These are phyloP conservation scores for Endotricha flammealis DNA, from an alignment of 2,888 invertebrate genomes.

Conservation along the genomic window DNA sequence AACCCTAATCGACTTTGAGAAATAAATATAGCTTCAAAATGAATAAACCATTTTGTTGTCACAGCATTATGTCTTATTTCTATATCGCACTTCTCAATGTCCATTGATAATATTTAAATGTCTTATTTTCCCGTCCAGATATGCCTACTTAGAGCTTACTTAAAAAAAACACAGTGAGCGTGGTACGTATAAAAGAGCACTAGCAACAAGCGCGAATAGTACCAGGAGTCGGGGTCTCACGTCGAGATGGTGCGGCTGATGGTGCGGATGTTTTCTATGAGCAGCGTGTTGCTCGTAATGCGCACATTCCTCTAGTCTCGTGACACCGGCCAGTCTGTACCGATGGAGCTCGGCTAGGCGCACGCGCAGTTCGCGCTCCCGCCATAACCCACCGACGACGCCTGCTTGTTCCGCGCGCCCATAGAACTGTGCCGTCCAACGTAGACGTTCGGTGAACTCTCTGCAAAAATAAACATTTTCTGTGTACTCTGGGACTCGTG, in stretches of 20 bases:
- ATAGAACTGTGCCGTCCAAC: constrained; percentile 92
- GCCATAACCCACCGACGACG: constrained; percentile 86
- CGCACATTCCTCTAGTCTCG: constrained; percentile 88
- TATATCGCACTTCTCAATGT: too few species aligned
- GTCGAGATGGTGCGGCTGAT: constrained; percentile 69
- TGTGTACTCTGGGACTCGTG: too few species aligned
- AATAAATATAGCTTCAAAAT: too few species aligned
- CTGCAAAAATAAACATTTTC: constrained; percentile 63
- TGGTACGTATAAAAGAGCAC: constrained; percentile 20
- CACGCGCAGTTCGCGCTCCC: constrained; percentile 90
- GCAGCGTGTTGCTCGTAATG: constrained; percentile 91
- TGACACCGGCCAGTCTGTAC: constrained; percentile 90
- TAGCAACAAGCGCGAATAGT: constrained; percentile 26
- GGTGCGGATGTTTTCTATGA: constrained; percentile 76
- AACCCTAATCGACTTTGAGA: too few species aligned
- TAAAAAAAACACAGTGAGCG: constrained; percentile 14
- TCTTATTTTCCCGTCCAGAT: too few species aligned
- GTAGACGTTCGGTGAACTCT: constrained; percentile 89
- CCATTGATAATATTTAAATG: too few species aligned
- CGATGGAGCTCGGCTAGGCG: constrained; percentile 89
- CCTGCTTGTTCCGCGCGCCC: constrained; percentile 90
- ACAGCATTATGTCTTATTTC: too few species aligned
- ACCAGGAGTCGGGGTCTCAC: constrained; percentile 70
- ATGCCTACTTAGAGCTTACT: too few species aligned
- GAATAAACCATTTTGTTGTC: too few species aligned